phyloP scores from a whole-genome alignment of 2,797 vertebrate species.

The Sarcophilus harrisii region DNA sequence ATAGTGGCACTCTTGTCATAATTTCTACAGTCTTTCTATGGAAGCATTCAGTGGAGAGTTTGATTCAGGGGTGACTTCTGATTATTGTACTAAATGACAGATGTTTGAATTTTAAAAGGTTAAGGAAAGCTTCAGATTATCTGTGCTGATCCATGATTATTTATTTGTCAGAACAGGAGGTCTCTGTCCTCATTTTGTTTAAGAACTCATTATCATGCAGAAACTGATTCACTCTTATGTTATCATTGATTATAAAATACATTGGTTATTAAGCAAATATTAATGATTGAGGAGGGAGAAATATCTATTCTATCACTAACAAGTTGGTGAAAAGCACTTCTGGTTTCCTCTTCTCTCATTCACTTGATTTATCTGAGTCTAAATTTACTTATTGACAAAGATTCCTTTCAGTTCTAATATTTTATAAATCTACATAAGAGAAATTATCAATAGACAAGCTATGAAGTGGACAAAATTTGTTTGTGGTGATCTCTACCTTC shows the following conservation, averaged over 20 bases:
- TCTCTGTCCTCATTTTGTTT: slow-evolving; percentile 14
- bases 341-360: neutral
- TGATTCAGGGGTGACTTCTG: neutral
- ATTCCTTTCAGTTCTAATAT: neutral
- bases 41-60: neutral
- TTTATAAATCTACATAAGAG: neutral
- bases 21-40: neutral
- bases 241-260: slow-evolving; percentile 42
- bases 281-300: neutral
- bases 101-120: slow-evolving; percentile 37
- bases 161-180: neutral
- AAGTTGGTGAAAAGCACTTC: neutral
- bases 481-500: neutral
- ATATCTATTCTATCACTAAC: neutral
- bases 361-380: neutral
- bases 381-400: neutral
- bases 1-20: neutral
- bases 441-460: neutral
- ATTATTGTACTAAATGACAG: slow-evolving; percentile 1
- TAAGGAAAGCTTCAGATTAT: slow-evolving; percentile 14
- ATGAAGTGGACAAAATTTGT: neutral
- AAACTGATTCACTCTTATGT: slow-evolving; percentile 17
- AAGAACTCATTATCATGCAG: slow-evolving; percentile 12
- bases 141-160: neutral
- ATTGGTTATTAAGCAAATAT: slow-evolving; percentile 33